Percentiles rank a stretch among this genome's conserved stretches.
Conservation (phyloP, 2,888 invertebrate species). For the Linnaemya tessellans region DNA sequence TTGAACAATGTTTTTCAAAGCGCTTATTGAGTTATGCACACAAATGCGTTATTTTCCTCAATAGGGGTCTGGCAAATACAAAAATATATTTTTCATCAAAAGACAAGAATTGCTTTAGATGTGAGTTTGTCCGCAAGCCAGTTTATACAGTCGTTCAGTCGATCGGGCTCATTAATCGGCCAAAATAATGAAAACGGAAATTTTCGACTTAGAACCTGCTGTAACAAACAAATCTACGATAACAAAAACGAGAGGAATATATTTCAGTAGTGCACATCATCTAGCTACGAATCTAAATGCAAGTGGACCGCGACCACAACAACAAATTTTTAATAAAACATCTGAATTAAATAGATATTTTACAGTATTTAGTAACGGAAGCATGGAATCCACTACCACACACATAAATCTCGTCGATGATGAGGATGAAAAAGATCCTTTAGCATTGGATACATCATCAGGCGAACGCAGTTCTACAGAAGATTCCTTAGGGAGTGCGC, state of each 20-base stretch:
- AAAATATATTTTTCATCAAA: conserved; percentile 42
- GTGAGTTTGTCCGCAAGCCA: conserved; percentile 36
- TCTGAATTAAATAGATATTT: conserved; percentile 68
- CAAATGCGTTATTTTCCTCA: conserved; percentile 22
- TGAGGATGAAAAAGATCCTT: conserved; percentile 82
- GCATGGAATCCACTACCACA: conserved; percentile 78
- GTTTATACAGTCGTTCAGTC: neutral
- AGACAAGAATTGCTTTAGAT: conserved; percentile 32
- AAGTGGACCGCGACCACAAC: conserved; percentile 50
- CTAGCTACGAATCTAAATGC: conserved; percentile 60
- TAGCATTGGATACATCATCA: conserved; percentile 79
- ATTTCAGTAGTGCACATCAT: conserved; percentile 56
- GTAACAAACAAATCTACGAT: conserved; percentile 59
- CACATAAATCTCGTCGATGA: conserved; percentile 80
- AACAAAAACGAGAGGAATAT: conserved; percentile 55
- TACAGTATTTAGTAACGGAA: conserved; percentile 64
- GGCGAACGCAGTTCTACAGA: conserved; percentile 68
- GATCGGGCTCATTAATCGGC: conserved; percentile 28
- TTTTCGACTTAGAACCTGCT: conserved; percentile 47
- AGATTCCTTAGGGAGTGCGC: conserved; percentile 85
- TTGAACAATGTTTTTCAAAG: conserved; percentile 20
- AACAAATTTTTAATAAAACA: conserved; percentile 51
- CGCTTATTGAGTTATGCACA: conserved; percentile 21
- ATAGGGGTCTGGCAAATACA: conserved; percentile 36
- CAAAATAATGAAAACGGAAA: conserved; percentile 71